Base-by-base conservation (phyloP, 1,140 invertebrate species). In the Lordiphosa collinella region DNA sequence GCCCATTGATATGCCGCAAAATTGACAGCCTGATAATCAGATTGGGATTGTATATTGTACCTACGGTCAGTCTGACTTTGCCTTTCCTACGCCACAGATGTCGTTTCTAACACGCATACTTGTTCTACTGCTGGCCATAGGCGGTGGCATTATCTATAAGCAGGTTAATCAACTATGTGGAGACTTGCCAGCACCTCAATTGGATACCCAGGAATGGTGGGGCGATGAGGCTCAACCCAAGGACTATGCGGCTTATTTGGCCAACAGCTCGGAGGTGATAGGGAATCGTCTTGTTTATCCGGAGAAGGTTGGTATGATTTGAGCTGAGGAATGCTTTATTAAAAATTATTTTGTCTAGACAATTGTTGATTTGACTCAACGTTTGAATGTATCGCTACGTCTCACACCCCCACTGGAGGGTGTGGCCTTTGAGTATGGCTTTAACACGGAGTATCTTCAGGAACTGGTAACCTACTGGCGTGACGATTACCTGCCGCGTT, bases 381-480 rank as follows among this genome's bases (percentile, higher is more conserved):
- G 51, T 3, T 44, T 89, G 7, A 89, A 78, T 55, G 59, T 69
- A 29, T 69, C 67, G 4, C 51, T 82, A 6, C 71, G 55, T 0
- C 55, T 88, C 0, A 64, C 90, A 3, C 89, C 91, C 3, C 92
- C 94, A 0, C 72, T 96, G 36, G 92, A 95, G 76, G 93, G 91
- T 7, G 65, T 73, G 22, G 61, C 64, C 14, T 96, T 96, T 63
- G 88, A 92, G 56, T 96, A 96, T 87, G 96, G 96, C 2, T 93
- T 96, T 52, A 95, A 95, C 79, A 90, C 92, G 0, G 88, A 92
- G 18, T 92, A 93, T 75, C 88, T 96, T 3, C 90, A 92, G 51
- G 90, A 92, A 65, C 85, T 96, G 25, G 65, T 95, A 3, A 88
- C 92, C 2, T 93, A 95, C 84, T 94, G 95, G 95, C 80, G 89